phyloP scores from a whole-genome alignment of 2,797 vertebrate species.

The Gymnoscopelus microlampas region DNA sequence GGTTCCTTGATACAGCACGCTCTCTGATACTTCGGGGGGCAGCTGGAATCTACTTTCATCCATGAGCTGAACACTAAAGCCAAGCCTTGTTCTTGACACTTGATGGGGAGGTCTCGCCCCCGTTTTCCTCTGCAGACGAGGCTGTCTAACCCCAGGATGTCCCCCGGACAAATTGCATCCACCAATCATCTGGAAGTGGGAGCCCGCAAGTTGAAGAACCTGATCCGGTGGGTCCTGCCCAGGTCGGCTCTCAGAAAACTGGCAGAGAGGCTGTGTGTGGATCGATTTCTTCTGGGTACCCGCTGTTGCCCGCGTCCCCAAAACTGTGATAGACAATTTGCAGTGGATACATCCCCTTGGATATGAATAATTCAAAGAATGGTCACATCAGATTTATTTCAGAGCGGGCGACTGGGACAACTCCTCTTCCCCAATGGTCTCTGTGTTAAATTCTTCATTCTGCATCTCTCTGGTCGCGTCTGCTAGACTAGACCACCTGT shows the following conservation, averaged over 20 bases:
- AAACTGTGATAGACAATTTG: slow-evolving; percentile 66
- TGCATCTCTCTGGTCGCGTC: no score
- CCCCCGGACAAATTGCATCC: slow-evolving; percentile 61
- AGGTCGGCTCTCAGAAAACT: slow-evolving; percentile 22
- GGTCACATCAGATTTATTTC: slow-evolving; percentile 67
- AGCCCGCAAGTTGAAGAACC: slow-evolving; percentile 35
- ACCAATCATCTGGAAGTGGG: slow-evolving; percentile 46
- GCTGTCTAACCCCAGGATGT: slow-evolving; percentile 52
- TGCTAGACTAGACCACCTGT: no score
- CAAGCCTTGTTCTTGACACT: slow-evolving; percentile 26
- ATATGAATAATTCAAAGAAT: slow-evolving; percentile 79
- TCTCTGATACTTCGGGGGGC: slow-evolving; percentile 23
- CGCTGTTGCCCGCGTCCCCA: slow-evolving; percentile 49
- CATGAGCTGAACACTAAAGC: no score
- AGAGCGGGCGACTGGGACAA: slow-evolving; percentile 33
- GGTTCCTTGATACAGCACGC: slow-evolving; percentile 23
- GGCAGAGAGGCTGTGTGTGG: slow-evolving; percentile 36
- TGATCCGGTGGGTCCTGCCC: slow-evolving; percentile 37
- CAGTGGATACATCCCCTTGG: slow-evolving; percentile 53
- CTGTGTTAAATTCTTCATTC: no score
- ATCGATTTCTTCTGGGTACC: slow-evolving; percentile 65
- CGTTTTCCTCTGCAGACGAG: slow-evolving; percentile 48
- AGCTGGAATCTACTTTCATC: slow-evolving; percentile 19
- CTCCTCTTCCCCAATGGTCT: no score
- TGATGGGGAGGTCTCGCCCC: slow-evolving; percentile 30